These are phyloP conservation scores for Sarcophaga caerulescens DNA, from an alignment of 2,888 invertebrate species.

Conservation along the genomic window DNA sequence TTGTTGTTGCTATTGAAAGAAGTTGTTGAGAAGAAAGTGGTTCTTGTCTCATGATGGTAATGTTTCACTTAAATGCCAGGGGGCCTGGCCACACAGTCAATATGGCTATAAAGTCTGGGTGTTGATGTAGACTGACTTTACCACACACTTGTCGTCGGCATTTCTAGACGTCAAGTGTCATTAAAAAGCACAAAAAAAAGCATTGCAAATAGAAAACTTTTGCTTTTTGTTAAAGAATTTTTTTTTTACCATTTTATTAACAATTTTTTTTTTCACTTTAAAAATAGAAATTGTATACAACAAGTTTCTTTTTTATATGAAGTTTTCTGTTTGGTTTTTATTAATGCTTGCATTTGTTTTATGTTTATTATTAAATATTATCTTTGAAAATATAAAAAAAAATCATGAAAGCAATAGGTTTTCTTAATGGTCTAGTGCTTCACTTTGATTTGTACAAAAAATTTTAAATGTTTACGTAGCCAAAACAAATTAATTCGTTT, in stretches of 20 bases:
- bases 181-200: too few relatives aligned
- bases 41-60: neutral
- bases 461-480: neutral
- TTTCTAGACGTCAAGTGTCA: neutral
- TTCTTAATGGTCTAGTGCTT: slow-evolving; percentile 57
- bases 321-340: too few relatives aligned
- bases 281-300: too few relatives aligned
- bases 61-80: neutral
- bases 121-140: neutral
- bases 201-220: neutral
- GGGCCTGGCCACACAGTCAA: neutral
- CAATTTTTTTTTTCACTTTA: too few relatives aligned
- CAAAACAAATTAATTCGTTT: too few relatives aligned
- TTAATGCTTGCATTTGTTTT: too few relatives aligned
- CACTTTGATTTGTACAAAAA: slow-evolving; percentile 31
- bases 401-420: neutral
- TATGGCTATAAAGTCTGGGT: neutral
- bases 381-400: too few relatives aligned
- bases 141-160: neutral
- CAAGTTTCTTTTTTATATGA: too few relatives aligned
- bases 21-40: neutral
- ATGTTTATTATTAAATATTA: too few relatives aligned
- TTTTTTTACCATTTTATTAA: neutral
- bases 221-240: neutral
- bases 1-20: too few relatives aligned